Evolutionary conservation across 2,113 vertebrate species (phyloP).

Genomic region (Callipepla californica): DNA sequence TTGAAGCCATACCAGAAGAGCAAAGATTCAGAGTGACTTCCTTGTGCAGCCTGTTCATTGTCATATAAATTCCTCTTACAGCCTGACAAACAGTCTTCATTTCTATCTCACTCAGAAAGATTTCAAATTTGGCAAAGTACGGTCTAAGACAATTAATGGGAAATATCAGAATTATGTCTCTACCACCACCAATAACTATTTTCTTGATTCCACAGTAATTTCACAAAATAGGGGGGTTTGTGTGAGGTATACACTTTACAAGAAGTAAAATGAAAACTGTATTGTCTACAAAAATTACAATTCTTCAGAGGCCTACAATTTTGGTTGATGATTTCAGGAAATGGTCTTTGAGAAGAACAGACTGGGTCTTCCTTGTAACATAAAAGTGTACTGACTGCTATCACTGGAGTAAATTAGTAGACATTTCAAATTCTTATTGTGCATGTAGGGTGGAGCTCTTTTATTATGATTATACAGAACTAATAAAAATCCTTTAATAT

Average conservation of each 20-base stretch:
- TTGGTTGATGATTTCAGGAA: background rate
- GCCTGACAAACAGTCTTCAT: background rate
- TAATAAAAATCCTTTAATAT: slow-evolving; percentile 37
- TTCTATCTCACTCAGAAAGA: background rate
- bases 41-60: background rate
- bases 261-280: slow-evolving; percentile 45
- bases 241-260: slow-evolving; percentile 5
- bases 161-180: slow-evolving; percentile 35
- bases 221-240: slow-evolving; percentile 39
- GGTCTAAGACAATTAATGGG: background rate
- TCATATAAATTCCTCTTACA: background rate
- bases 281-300: slow-evolving; percentile 28
- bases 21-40: background rate
- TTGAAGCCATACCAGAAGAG: background rate
- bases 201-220: slow-evolving; percentile 43
- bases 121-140: background rate
- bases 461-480: background rate
- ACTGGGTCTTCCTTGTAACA: background rate
- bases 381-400: background rate
- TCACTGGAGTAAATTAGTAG: background rate
- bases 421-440: slow-evolving; percentile 19
- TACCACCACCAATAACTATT: slow-evolving; percentile 5
- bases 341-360: background rate
- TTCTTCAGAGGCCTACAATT: background rate
- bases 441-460: background rate